A percentile compares a stretch with the other conserved stretches of the same genome.
phyloP scores from a whole-genome alignment of 2,113 vertebrate genomes.

The Centrocercus urophasianus region DNA sequence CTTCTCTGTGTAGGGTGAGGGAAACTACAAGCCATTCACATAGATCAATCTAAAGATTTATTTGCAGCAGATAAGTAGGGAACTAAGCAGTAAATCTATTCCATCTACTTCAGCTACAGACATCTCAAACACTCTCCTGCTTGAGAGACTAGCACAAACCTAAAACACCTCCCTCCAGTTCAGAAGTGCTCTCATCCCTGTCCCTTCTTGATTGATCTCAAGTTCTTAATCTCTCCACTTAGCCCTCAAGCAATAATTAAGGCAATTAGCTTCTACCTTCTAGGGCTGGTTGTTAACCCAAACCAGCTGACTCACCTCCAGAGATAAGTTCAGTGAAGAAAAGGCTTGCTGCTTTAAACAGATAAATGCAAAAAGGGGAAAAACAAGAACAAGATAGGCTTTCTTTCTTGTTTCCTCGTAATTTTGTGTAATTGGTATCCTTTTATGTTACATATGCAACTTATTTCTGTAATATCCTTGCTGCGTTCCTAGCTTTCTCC shows the following conservation, averaged over 20 bases:
- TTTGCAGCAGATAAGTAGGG: background rate
- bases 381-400: background rate
- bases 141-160: background rate
- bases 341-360: background rate
- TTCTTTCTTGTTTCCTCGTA: background rate
- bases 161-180: background rate
- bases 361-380: background rate
- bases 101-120: background rate
- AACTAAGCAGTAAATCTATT: background rate
- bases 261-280: conserved; percentile 9
- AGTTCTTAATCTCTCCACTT: conserved; percentile 13
- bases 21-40: background rate
- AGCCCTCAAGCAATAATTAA: conserved; percentile 17
- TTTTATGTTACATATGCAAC: background rate
- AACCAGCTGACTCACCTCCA: background rate
- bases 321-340: background rate
- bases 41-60: background rate
- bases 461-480: background rate
- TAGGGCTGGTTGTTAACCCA: background rate
- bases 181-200: background rate
- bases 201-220: background rate
- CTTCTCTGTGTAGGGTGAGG: background rate
- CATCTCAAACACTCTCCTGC: background rate
- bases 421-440: background rate
- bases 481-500: background rate